Base-by-base conservation (phyloP, 2,888 invertebrate species). In the Leptarthrus brevirostris region DNA sequence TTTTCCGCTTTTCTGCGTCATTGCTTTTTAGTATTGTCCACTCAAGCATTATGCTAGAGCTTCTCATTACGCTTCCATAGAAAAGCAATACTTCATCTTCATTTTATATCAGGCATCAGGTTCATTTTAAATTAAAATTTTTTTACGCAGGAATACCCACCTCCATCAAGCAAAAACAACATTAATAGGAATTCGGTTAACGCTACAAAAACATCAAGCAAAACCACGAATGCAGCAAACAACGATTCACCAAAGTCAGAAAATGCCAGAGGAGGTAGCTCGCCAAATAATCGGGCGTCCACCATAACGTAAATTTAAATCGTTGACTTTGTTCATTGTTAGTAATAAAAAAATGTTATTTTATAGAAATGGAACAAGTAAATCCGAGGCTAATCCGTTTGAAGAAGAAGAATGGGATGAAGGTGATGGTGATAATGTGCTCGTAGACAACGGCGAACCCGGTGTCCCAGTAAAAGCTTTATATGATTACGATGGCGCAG, bases 401-500 rank as follows among this genome's bases (percentile, higher is more conserved):
- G 94, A 94, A 78, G 96, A 96, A 83, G 93, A 93, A 83, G 92
- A 87, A 79, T 90, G 90, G 90, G 91, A 91, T 81, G 91, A 91
- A 80, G 93, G 86, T 73, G 89, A 88, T 79, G 87, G 85, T 36
- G 89, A 88, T 79, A 95, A 95, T 77, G 91, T 94, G 26, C 87
- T 96, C 77, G 93, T 95, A 16, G 97, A 97, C 86, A 94, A 92
- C 77, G 96, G 96, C 34, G 96, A 96, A 86, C 95, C 96, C 12
- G 97, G 97, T 53, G 92, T 97, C 80, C 95, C 96, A 36, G 97
- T 98, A 61, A 91, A 94, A 80, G 98, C 98, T 52, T 87, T 98
- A 36, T 98, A 98, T 85, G 97, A 98, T 86, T 98, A 98, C 82
- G 95, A 94, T 78, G 97, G 97, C 77, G 96, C 97, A 1, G 98